These are phyloP conservation scores for Rambutsinella grinnellia DNA, from an alignment of 2,888 invertebrate species.

Conservation along the genomic window DNA sequence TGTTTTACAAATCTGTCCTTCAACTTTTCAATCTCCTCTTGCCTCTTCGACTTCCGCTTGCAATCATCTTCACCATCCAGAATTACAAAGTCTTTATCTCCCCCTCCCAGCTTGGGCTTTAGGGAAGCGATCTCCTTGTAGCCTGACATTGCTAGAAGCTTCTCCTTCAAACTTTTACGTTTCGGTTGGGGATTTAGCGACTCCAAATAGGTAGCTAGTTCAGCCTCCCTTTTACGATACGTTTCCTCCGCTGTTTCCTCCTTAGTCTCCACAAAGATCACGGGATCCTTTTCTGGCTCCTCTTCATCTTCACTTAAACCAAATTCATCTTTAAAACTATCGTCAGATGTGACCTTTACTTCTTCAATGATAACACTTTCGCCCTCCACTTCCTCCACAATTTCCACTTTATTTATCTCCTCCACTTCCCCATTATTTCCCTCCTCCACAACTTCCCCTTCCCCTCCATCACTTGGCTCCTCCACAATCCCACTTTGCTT, in stretches of 20 bases:
- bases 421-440: background rate
- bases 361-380: too few relatives aligned
- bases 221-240: slow-evolving; percentile 13
- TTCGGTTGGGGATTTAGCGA: slow-evolving; percentile 30
- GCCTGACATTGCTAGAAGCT: slow-evolving; percentile 53
- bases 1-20: slow-evolving; percentile 82
- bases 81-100: slow-evolving; percentile 78
- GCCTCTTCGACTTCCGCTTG: slow-evolving; percentile 69
- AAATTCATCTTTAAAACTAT: too few relatives aligned
- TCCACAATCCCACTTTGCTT: too few relatives aligned
- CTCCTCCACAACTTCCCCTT: background rate
- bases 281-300: too few relatives aligned
- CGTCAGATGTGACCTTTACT: too few relatives aligned
- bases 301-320: too few relatives aligned
- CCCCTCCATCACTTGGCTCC: background rate
- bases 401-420: too few relatives aligned
- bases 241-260: background rate
- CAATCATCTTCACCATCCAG: slow-evolving; percentile 72
- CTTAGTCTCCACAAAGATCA: too few relatives aligned
- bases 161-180: slow-evolving; percentile 40
- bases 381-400: background rate
- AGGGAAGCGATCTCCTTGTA: slow-evolving; percentile 65
- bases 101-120: slow-evolving; percentile 73
- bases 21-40: slow-evolving; percentile 75
- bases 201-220: slow-evolving; percentile 32